A percentile compares a stretch with the other conserved stretches of the same genome.
Evolutionary conservation across 2,888 invertebrate genomes (phyloP).

Genomic region (Rhodophaea formosa): DNA sequence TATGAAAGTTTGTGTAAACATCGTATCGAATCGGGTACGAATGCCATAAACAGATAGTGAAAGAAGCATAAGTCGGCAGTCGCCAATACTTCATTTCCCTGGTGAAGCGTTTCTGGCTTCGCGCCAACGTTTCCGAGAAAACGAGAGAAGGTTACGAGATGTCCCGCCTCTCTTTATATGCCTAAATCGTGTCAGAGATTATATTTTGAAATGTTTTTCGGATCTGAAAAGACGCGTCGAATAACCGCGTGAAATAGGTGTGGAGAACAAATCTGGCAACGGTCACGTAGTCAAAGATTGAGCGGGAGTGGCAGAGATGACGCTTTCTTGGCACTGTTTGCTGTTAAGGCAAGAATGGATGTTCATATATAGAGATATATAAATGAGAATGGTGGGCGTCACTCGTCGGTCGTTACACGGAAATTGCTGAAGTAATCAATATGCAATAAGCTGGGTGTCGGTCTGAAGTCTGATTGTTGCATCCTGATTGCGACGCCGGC

Average conservation of each 20-base stretch:
- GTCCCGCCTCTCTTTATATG: slow-evolving; percentile 77
- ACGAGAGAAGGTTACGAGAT: slow-evolving; percentile 75
- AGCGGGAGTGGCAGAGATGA: slow-evolving; percentile 43
- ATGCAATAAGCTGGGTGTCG: slow-evolving; percentile 28
- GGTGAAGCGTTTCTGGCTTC: slow-evolving; percentile 62
- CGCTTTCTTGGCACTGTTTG: slow-evolving; percentile 47
- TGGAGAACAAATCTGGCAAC: slow-evolving; percentile 33
- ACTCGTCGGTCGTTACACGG: slow-evolving; percentile 9
- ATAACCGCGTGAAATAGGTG: slow-evolving; percentile 39
- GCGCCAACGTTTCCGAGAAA: slow-evolving; percentile 76
- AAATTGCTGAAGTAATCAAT: slow-evolving; percentile 19
- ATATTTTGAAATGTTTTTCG: slow-evolving; percentile 55
- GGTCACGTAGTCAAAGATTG: slow-evolving; percentile 38
- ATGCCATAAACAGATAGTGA: slow-evolving; percentile 72
- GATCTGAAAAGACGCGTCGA: slow-evolving; percentile 40
- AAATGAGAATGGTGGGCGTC: slow-evolving; percentile 18
- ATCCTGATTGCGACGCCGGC: slow-evolving; percentile 60
- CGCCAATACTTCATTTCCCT: slow-evolving; percentile 72
- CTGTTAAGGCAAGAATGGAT: slow-evolving; percentile 26
- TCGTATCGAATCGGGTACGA: slow-evolving; percentile 49
- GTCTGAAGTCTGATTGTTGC: slow-evolving; percentile 52
- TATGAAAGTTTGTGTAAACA: slow-evolving; percentile 56
- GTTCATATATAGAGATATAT: slow-evolving; percentile 4
- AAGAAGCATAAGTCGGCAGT: slow-evolving; percentile 63
- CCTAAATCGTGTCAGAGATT: slow-evolving; percentile 73